These are phyloP conservation scores for Hemibagrus guttatus DNA, from an alignment of 2,797 vertebrate genomes.

Conservation along the genomic window DNA sequence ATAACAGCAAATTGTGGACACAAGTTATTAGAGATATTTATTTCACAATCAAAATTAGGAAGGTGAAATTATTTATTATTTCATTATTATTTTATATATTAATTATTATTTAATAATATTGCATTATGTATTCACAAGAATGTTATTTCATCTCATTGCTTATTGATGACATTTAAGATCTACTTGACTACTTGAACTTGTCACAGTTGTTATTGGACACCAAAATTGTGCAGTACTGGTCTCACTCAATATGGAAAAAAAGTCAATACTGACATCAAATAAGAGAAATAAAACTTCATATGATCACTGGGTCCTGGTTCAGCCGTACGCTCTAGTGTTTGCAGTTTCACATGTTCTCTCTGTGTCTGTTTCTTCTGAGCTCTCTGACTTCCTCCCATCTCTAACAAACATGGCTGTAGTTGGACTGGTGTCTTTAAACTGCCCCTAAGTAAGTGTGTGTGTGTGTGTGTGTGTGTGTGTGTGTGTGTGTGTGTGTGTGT, in stretches of 20 bases:
- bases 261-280: background rate
- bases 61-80: no score
- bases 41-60: background rate
- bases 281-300: background rate
- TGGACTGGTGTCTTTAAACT: background rate
- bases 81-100: no score
- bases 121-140: background rate
- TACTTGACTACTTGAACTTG: background rate
- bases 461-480: background rate
- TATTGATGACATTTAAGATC: background rate
- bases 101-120: no score
- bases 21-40: background rate
- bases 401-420: background rate
- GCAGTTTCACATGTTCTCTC: background rate
- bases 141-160: background rate
- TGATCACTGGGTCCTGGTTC: background rate
- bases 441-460: background rate
- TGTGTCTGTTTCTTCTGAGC: background rate
- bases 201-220: no score
- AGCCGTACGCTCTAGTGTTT: background rate
- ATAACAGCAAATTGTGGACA: background rate
- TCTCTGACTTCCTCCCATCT: background rate
- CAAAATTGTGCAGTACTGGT: background rate
- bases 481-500: background rate
- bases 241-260: background rate